phyloP scores from a whole-genome alignment of 92 coral and sea anemone genomes.

The Siderastrea radians region DNA sequence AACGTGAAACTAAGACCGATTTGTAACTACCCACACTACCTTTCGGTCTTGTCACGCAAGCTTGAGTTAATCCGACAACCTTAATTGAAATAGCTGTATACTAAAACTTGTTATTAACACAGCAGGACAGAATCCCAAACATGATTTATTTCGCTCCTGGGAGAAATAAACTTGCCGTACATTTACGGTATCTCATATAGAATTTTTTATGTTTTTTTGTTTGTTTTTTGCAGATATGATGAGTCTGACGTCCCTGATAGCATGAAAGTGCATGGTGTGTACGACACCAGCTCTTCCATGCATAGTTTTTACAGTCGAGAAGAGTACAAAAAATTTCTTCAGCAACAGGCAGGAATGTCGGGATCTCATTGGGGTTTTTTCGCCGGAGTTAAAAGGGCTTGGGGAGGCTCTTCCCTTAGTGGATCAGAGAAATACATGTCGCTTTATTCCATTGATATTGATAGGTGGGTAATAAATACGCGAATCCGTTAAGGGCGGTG shows the following conservation, averaged over 20 bases:
- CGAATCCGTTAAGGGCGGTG: too few species aligned
- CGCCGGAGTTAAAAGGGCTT: slow-evolving; percentile 21
- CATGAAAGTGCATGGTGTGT: slow-evolving; percentile 29
- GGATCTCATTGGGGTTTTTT: slow-evolving; percentile 21
- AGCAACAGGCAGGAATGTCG: slow-evolving; percentile 21
- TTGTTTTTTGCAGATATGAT: slow-evolving; percentile 18
- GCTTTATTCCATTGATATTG: neutral
- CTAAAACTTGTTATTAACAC: too few species aligned
- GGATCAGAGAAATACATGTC: slow-evolving; percentile 26
- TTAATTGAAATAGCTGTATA: too few species aligned
- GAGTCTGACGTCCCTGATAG: slow-evolving; percentile 27
- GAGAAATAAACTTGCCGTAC: too few species aligned
- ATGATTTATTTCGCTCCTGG: too few species aligned
- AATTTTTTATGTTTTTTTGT: too few species aligned
- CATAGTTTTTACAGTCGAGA: slow-evolving; percentile 16
- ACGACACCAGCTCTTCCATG: slow-evolving; percentile 26
- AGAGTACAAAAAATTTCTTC: slow-evolving; percentile 13
- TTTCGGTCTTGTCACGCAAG: too few species aligned
- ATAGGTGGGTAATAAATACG: neutral
- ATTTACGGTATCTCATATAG: too few species aligned
- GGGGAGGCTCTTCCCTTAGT: slow-evolving; percentile 17
- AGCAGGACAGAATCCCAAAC: too few species aligned
- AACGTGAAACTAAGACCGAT: too few species aligned
- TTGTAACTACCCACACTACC: too few species aligned
- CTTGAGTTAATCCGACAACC: too few species aligned